Base-by-base conservation (phyloP, 1,140 invertebrate genomes). In the Papilio dardanus region DNA sequence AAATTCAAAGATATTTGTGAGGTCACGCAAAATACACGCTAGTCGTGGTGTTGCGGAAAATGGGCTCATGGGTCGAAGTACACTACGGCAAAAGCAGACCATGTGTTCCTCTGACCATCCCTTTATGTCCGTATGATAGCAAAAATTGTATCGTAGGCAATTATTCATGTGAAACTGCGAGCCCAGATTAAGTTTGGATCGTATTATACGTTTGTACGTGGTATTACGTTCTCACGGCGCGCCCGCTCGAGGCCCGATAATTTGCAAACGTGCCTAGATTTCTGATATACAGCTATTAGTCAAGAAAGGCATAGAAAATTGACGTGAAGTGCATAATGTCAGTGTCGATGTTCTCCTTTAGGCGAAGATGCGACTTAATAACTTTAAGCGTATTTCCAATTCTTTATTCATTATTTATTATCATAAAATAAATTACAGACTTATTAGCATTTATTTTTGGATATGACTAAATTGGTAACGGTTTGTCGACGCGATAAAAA, bases 241-340 rank as follows among this genome's bases (percentile, higher is more conserved):
- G 46, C 46, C 54, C 54, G 24, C 54, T 62, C 24, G 54, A 28
- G 24, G 54, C 54, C 10, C 21, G 12, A 62, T 62, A 62, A 62
- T 62, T 62, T 62, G 54, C 24, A 62, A 62, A 62, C 54, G 54
- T 62, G 54, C 24, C 54, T 28, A 62, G 24, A 62, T 28, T 28
- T 28, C 54, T 62, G 54, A 62, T 62, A 62, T 28, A 62, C 54
- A 28, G 10, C 24, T 30, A 28, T 54, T 24, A 54, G 50, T 62
- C 10, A 62, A 24, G 54, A 62, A 62, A 30, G 24, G 54, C 10
- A 30, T 16, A 30, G 54, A 62, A 30, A 62, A 30, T 58, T 58
- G 54, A 62, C 21, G 24, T 14, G 24, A 28, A 62, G 54, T 3
- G 10, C 12, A 62, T 62, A 14, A 62, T 62, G 24, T 14, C 12